Conservation (phyloP, 1,140 invertebrate genomes). For the Lasioglossum albipes region DNA sequence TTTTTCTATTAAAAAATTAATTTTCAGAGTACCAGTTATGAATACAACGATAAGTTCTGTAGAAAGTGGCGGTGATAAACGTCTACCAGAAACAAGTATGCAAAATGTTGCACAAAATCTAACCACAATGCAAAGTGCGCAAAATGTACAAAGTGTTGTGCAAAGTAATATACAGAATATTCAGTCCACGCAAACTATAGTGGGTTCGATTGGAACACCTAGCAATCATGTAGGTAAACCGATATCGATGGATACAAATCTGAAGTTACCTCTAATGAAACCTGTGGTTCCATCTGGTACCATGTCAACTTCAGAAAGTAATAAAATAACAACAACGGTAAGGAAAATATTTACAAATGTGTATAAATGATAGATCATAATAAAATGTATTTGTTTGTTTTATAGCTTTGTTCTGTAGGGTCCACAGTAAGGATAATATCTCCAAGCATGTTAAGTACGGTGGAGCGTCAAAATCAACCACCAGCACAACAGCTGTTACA, state of each 20-base stretch:
- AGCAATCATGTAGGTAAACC: slow-evolving; percentile 74
- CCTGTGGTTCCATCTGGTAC: slow-evolving; percentile 70
- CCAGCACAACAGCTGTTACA: slow-evolving; percentile 66
- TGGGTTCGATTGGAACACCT: slow-evolving; percentile 66
- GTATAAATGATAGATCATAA: slow-evolving; percentile 13
- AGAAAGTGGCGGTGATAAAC: slow-evolving; percentile 71
- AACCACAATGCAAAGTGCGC: slow-evolving; percentile 72
- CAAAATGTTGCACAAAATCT: slow-evolving; percentile 73
- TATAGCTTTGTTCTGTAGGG: slow-evolving; percentile 75
- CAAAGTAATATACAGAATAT: slow-evolving; percentile 74
- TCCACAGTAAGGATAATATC: slow-evolving; percentile 76
- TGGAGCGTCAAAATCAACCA: slow-evolving; percentile 72
- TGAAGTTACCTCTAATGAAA: slow-evolving; percentile 74
- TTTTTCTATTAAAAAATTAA: background rate
- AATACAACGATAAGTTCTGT: slow-evolving; percentile 63
- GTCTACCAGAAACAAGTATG: slow-evolving; percentile 68
- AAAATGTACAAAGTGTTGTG: slow-evolving; percentile 74
- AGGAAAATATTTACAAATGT: background rate
- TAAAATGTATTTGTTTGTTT: slow-evolving; percentile 16
- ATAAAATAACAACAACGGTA: slow-evolving; percentile 76
- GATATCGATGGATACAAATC: slow-evolving; percentile 76
- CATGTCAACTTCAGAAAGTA: slow-evolving; percentile 68
- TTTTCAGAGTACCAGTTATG: slow-evolving; percentile 41
- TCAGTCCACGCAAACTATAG: slow-evolving; percentile 68
- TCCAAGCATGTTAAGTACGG: slow-evolving; percentile 73